Base-by-base conservation (phyloP, 2,797 vertebrate species). In the Mareca penelope region DNA sequence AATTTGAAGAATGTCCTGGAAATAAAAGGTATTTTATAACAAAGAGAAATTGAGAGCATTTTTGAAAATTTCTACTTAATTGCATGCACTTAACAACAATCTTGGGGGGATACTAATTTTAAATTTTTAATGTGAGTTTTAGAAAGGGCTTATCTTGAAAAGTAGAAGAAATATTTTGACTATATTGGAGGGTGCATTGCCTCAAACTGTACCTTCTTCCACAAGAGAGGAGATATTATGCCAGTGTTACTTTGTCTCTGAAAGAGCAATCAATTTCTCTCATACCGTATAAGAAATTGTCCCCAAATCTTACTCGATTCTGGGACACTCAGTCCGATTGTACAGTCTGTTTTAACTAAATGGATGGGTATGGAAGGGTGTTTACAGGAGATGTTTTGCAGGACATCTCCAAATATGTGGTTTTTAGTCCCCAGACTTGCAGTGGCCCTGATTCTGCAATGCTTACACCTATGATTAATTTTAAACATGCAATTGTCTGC, bases 1-100 rank as follows among this genome's bases (percentile, higher is more conserved):
- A 85, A 85, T 52, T 46, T 85, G 68, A 91, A 93, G 68, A 89
- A 55, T 40, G 7, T 82, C 57, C 71, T 79, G n/a, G 29, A 67
- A 81, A 77, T 84, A 81, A 86, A 79, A 59, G 1, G 59, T 71
- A 31, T 78, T 18, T 75, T 75, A 48, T 28, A 17, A 40, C 28
- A 91, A 87, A 85, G 17, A 28, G 40, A 90, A 88, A 75, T 39
- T 44, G 28, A 29, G 73, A 91, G 10, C 53, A 22, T 6, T 48
- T 84, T 79, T 76, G 28, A 61, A 91, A 91, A 61, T 42, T 57
- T 39, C 39, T 65, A 5, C 17, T 80, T 39, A 60, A 60, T 76
- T 86, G 3, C 4, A 15, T 55, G 7, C 69, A 28, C n/a, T 84
- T 73, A 71, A n/a, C n/a, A 37, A 55, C 52, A 40, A 31, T 73